Base-by-base conservation (phyloP, 2,888 invertebrate species). In the Liodrosophila aerea region DNA sequence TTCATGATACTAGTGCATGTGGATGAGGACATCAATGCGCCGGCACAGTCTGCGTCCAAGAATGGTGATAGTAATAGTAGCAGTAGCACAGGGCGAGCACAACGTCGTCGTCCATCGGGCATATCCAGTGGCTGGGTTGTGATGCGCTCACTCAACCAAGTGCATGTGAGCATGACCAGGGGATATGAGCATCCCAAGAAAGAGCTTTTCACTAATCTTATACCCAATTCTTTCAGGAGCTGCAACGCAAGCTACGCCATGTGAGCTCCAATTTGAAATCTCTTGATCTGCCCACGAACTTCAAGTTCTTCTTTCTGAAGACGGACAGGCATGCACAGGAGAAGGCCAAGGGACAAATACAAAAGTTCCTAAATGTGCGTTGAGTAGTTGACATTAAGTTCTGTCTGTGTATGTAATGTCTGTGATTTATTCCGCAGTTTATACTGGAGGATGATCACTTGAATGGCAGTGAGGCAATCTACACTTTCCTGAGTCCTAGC, bases 401-500 rank as follows among this genome's bases (percentile, higher is more conserved):
- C n/a, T n/a, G n/a, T n/a, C n/a, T n/a, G n/a, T n/a, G n/a, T n/a
- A n/a, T n/a, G 22, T n/a, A 9, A 5, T 7, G 2, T n/a, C 4
- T 3, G 9, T 11, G n/a, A 11, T 8, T 16, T 1, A n/a, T 8
- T 0, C 5, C 7, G 63, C 89, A 97, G 96, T 95, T 94, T 89
- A 94, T 97, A 76, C 91, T 97, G 88, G 95, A 95, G 91, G 96
- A 97, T 86, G 97, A 97, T 66, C 92, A 94, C 76, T 91, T 97
- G 73, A 95, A 95, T 89, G 95, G 96, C 91, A 95, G 96, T 87
- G 97, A 97, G 91, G 95, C 96, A 49, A 92, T 97, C 70, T 97
- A 97, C 87, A 94, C 95, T 63, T 97, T 97, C 90, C 92, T 97
- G n/a, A 96, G 96, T 88, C 97, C 97, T 2, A 96, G 96, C 88